A percentile compares a stretch with the other conserved stretches of the same genome.
Evolutionary conservation across 2,888 invertebrate genomes (phyloP).

Genomic region (Drosophila falleni): DNA sequence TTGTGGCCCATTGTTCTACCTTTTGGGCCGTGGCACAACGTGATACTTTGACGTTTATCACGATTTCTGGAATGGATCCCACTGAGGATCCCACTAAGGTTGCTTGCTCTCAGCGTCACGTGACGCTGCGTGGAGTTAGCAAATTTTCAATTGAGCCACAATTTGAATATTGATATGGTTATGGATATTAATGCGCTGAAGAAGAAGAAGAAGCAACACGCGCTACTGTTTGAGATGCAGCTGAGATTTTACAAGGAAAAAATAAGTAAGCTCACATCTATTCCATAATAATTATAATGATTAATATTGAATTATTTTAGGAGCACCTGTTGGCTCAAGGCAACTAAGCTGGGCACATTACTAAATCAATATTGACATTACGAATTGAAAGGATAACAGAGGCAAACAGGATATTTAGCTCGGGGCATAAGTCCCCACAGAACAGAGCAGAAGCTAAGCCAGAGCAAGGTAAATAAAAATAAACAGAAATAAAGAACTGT

Average conservation of each 20-base stretch:
- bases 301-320: constrained; percentile 6
- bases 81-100: constrained; percentile 8
- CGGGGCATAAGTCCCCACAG: constrained; percentile 14
- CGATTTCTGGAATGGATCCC: constrained; percentile 65
- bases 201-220: constrained; percentile 6
- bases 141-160: constrained; percentile 81
- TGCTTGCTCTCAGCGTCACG: constrained; percentile 17
- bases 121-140: constrained; percentile 63
- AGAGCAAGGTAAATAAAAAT: constrained; percentile 45
- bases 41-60: constrained; percentile 82
- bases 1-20: constrained; percentile 64
- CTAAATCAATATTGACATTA: constrained; percentile 71
- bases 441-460: constrained; percentile 56
- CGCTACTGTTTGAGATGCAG: constrained; percentile 63
- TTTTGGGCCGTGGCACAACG: constrained; percentile 61
- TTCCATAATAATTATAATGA: constrained; percentile 35
- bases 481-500: constrained; percentile 48
- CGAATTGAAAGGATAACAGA: constrained; percentile 54
- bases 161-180: constrained; percentile 79
- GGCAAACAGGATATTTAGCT: constrained; percentile 31
- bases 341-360: constrained; percentile 56
- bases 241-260: constrained; percentile 48
- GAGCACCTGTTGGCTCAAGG: constrained; percentile 30
- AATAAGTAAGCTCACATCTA: constrained; percentile 15
- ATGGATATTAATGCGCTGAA: constrained; percentile 34